phyloP scores from a whole-genome alignment of 1,140 invertebrate species.

The Polyergus mexicanus region DNA sequence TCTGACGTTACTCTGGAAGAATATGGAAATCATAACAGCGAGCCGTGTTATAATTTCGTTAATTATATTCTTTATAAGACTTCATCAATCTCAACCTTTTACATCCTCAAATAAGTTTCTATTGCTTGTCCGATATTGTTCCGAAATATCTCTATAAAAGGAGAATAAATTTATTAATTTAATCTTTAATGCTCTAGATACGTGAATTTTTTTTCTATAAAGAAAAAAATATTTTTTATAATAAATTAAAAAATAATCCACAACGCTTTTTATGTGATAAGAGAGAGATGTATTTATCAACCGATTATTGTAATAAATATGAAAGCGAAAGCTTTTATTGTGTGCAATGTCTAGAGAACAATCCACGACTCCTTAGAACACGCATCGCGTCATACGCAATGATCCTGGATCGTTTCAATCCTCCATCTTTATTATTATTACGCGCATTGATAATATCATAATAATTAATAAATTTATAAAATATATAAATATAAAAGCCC shows the following conservation, averaged over 20 bases:
- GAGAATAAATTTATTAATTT: not conserved
- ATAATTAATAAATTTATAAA: slow-evolving; percentile 59
- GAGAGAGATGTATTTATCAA: not conserved
- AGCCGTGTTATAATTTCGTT: not conserved
- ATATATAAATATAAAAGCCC: slow-evolving; percentile 56
- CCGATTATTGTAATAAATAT: not conserved
- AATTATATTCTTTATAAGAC: not conserved
- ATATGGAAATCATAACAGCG: not conserved
- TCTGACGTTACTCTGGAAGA: not conserved
- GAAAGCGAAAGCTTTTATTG: not conserved
- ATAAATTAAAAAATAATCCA: not conserved
- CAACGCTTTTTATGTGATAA: not conserved
- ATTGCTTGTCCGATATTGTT: not conserved
- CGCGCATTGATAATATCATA: slow-evolving; percentile 45
- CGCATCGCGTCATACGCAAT: slow-evolving; percentile 44
- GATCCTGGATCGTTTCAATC: slow-evolving; percentile 32
- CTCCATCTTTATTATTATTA: slow-evolving; percentile 61
- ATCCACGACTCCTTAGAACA: slow-evolving; percentile 9
- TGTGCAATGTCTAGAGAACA: not conserved
- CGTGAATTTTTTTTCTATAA: not conserved
- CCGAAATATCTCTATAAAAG: not conserved
- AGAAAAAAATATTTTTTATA: not conserved
- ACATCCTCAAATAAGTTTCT: not conserved
- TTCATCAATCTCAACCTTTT: not conserved
- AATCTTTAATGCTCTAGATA: not conserved